Percentiles rank a stretch among this genome's conserved stretches.
Evolutionary conservation across 2,888 invertebrate genomes (phyloP).

Genomic region (Trissonchulus latispiculum): DNA sequence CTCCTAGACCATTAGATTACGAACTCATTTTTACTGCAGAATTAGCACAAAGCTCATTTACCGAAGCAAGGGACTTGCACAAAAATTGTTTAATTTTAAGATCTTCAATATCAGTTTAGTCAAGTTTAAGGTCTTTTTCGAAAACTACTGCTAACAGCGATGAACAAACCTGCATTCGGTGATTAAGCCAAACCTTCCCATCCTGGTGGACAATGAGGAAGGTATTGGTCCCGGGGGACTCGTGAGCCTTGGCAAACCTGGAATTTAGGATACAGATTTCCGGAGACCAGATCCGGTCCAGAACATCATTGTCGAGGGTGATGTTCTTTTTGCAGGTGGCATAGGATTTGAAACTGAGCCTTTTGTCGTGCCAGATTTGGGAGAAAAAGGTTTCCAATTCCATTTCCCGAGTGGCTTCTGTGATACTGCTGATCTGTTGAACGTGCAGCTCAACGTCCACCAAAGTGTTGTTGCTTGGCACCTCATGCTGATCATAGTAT

Average conservation of each 20-base stretch:
- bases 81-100: too few species aligned
- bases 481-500: background rate
- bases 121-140: too few species aligned
- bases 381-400: conserved; percentile 10
- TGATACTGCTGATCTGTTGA: conserved; percentile 1
- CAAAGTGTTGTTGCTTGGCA: too few species aligned
- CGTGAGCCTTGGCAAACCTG: background rate
- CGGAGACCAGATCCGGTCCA: background rate
- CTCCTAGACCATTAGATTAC: too few species aligned
- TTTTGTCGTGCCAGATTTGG: conserved; percentile 7
- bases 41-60: background rate
- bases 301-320: conserved; percentile 3
- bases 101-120: too few species aligned
- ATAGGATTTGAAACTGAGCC: background rate
- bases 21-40: too few species aligned
- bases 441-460: conserved; percentile 5
- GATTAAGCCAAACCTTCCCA: conserved; percentile 19
- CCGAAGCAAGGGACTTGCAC: too few species aligned
- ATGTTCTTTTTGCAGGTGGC: conserved; percentile 6
- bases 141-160: background rate
- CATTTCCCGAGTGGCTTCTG: conserved; percentile 16
- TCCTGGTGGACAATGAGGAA: conserved; percentile 16
- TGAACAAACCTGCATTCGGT: conserved; percentile 9
- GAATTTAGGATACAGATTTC: conserved; percentile 4
- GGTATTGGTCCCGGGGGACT: conserved; percentile 9